Conservation (phyloP, 2,888 invertebrate genomes). For the Zygogramma bicolorata region DNA sequence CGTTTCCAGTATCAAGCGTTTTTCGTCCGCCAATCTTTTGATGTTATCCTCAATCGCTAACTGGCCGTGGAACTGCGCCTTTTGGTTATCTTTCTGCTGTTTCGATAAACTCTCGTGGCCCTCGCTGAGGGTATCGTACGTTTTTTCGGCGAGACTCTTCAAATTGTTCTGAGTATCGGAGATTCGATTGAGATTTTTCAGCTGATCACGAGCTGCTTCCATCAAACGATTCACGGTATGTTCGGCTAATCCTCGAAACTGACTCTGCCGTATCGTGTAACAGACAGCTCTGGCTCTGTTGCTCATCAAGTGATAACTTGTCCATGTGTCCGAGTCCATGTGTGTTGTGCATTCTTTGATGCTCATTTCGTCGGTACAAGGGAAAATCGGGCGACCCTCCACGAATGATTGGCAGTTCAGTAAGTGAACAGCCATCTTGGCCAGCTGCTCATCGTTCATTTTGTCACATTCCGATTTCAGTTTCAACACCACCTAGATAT, state of each 20-base stretch:
- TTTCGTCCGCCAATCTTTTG: constrained; percentile 71
- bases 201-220: constrained; percentile 64
- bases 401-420: constrained; percentile 76
- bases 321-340: constrained; percentile 78
- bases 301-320: constrained; percentile 77
- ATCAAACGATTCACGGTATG: constrained; percentile 75
- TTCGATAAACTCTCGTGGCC: constrained; percentile 54
- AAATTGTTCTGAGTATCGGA: constrained; percentile 59
- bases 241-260: constrained; percentile 75
- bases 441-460: constrained; percentile 75
- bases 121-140: constrained; percentile 55
- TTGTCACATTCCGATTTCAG: constrained; percentile 71
- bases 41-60: constrained; percentile 70
- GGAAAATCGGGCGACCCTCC: constrained; percentile 72
- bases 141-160: constrained; percentile 57
- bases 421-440: constrained; percentile 75
- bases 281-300: constrained; percentile 78
- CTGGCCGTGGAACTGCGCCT: constrained; percentile 68
- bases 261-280: constrained; percentile 73
- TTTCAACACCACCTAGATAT: constrained; percentile 71
- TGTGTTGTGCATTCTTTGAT: constrained; percentile 73
- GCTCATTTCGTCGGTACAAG: constrained; percentile 74
- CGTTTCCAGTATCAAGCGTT: constrained; percentile 71
- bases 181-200: constrained; percentile 59
- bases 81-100: constrained; percentile 70